Conservation (phyloP, 2,113 vertebrate genomes). For the Casuarius casuarius region DNA sequence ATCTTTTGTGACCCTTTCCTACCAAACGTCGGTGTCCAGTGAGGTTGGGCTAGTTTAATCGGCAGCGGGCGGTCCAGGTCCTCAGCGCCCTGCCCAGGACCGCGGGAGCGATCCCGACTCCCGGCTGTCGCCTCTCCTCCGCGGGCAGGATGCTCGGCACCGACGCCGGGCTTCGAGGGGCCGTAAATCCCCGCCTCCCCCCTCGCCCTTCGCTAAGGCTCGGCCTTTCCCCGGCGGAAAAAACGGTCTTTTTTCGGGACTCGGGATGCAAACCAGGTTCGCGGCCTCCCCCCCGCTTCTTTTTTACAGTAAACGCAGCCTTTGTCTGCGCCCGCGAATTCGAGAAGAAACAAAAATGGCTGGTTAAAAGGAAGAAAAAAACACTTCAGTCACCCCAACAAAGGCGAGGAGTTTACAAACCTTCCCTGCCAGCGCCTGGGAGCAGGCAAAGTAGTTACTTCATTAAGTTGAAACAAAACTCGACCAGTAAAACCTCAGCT, state of each 20-base stretch:
- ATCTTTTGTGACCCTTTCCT: not conserved
- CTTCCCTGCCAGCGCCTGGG: slow-evolving; percentile 20
- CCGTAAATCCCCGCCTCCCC: slow-evolving; percentile 65
- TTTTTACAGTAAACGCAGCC: slow-evolving; percentile 36
- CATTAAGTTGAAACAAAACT: slow-evolving; percentile 69
- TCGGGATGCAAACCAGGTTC: slow-evolving; percentile 69
- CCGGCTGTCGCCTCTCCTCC: not conserved
- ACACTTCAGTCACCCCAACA: slow-evolving; percentile 63
- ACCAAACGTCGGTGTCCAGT: not conserved
- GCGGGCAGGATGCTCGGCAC: slow-evolving; percentile 24
- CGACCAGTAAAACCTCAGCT: slow-evolving; percentile 49
- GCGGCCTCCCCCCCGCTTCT: not conserved
- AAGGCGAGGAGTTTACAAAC: slow-evolving; percentile 67
- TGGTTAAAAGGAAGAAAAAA: slow-evolving; percentile 57
- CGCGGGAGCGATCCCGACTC: not conserved
- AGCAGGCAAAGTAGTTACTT: slow-evolving; percentile 47
- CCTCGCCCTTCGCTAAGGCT: slow-evolving; percentile 57
- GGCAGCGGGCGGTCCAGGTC: slow-evolving; percentile 12
- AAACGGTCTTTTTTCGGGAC: slow-evolving; percentile 61
- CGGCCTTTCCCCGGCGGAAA: slow-evolving; percentile 46
- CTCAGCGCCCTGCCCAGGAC: not conserved
- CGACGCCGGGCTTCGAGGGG: slow-evolving; percentile 50
- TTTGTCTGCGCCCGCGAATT: slow-evolving; percentile 42
- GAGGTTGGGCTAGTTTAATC: not conserved
- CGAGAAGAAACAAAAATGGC: slow-evolving; percentile 56